Percentiles rank a stretch among this genome's conserved stretches.
Conservation (phyloP, 2,888 invertebrate genomes). For the Itoplectis maculator region DNA sequence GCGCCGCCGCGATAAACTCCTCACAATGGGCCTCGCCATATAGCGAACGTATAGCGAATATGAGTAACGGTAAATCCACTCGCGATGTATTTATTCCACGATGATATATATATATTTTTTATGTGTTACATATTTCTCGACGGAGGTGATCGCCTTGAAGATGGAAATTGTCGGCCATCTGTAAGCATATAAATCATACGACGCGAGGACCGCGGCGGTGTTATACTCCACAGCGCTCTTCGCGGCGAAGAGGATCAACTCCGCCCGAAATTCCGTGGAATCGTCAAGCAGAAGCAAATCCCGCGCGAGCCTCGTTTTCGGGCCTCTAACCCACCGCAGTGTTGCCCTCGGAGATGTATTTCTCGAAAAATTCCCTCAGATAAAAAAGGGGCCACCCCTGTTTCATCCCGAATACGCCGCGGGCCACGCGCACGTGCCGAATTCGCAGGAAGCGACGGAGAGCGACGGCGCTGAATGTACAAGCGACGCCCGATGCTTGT, state of each 20-base stretch:
- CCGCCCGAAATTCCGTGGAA: not conserved
- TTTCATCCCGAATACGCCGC: not conserved
- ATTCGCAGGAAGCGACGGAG: constrained; percentile 10
- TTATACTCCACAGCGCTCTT: no score
- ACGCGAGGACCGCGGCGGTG: no score
- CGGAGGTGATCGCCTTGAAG: no score
- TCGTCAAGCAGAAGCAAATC: not conserved
- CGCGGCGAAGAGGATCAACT: not conserved
- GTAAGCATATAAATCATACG: not conserved
- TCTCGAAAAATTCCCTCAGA: not conserved
- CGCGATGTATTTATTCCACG: not conserved
- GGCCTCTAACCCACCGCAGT: not conserved
- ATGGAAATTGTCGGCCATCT: no score
- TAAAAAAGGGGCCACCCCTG: not conserved
- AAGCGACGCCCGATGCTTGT: not conserved
- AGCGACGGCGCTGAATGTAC: not conserved
- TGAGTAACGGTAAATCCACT: not conserved
- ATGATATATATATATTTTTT: not conserved
- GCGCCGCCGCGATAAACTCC: constrained; percentile 30
- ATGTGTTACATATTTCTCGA: no score
- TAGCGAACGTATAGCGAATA: not conserved
- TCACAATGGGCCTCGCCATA: constrained; percentile 5
- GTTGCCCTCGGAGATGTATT: not conserved
- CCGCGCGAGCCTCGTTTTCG: not conserved
- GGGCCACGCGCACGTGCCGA: constrained; percentile 26